Evolutionary conservation across 2,888 invertebrate genomes (phyloP).

Genomic region (Drosophila quasianomalipes): DNA sequence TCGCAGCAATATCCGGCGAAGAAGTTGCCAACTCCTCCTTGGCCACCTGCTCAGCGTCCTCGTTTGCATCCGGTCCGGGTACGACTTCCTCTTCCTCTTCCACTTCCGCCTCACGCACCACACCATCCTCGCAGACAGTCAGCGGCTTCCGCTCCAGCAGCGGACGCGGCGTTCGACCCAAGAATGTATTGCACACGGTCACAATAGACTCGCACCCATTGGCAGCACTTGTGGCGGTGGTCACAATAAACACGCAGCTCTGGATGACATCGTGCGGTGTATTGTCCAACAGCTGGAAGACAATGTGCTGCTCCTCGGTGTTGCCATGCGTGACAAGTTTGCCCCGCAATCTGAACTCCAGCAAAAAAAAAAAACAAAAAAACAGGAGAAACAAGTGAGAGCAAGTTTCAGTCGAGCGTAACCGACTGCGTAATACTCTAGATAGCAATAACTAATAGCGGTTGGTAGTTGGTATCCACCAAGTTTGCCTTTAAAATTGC

Average conservation of each 20-base stretch:
- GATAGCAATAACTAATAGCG: not conserved
- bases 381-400: not conserved
- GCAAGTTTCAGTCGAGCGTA: not conserved
- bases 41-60: conserved; percentile 16
- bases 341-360: conserved; percentile 69
- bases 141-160: conserved; percentile 71
- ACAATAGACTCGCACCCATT: conserved; percentile 78
- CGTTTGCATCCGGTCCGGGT: conserved; percentile 34
- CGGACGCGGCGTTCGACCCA: conserved; percentile 79
- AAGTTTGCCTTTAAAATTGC: not conserved
- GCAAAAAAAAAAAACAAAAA: not conserved
- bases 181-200: conserved; percentile 76
- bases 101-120: conserved; percentile 57
- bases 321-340: conserved; percentile 73
- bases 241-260: conserved; percentile 77
- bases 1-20: conserved; percentile 45
- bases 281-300: conserved; percentile 81
- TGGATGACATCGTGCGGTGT: conserved; percentile 80
- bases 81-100: conserved; percentile 29
- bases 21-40: conserved; percentile 25
- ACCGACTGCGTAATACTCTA: not conserved
- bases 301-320: conserved; percentile 74
- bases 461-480: not conserved
- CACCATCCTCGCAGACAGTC: conserved; percentile 71
- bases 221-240: conserved; percentile 39